Evolutionary conservation across 2,797 vertebrate species (phyloP).

Genomic region (Arctocebus calabarensis): DNA sequence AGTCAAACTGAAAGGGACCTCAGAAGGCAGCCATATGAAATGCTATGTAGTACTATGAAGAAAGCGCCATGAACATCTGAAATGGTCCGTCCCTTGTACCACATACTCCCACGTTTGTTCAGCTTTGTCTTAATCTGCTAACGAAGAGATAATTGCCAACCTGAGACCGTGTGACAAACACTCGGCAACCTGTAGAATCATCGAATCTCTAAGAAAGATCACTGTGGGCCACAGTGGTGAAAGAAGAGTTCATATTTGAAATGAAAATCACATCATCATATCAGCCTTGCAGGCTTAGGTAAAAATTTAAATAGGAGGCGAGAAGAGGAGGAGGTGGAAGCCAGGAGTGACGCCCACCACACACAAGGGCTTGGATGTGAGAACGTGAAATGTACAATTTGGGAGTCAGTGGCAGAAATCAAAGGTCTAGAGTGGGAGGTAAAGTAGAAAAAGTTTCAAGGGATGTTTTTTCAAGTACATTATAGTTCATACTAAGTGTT

Average conservation of each 20-base stretch:
- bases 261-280: neutral
- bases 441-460: conserved; percentile 65
- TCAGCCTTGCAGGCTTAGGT: neutral
- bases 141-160: neutral
- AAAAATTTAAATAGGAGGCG: conserved; percentile 50
- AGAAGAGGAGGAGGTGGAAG: neutral
- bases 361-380: neutral
- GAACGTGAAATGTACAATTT: neutral
- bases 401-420: conserved; percentile 29
- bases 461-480: conserved; percentile 51
- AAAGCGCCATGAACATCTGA: neutral
- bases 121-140: neutral
- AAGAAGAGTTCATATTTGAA: neutral
- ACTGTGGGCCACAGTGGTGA: neutral
- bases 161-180: too few species aligned
- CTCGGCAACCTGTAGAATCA: neutral
- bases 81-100: neutral
- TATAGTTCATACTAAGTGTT: conserved; percentile 71
- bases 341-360: neutral
- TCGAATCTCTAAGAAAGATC: neutral
- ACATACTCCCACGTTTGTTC: neutral
- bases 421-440: conserved; percentile 63
- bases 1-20: neutral
- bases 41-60: too few species aligned
- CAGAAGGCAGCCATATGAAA: neutral